A percentile compares a stretch with the other conserved stretches of the same genome.
These are phyloP conservation scores for Drosophila bipectinata DNA, from an alignment of 1,140 invertebrate species.

Conservation along the genomic window DNA sequence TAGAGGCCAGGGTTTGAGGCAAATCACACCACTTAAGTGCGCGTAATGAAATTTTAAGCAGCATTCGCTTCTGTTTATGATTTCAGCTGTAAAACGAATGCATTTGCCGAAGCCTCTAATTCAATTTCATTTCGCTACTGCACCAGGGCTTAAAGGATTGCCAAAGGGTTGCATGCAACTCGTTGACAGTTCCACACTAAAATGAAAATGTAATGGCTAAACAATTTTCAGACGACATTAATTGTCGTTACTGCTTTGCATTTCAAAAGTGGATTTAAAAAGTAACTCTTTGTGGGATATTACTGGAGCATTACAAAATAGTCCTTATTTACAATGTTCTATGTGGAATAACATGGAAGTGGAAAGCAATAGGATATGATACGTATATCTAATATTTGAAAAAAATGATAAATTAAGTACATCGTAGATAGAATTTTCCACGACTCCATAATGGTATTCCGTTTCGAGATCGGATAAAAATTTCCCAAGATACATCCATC, in stretches of 20 bases:
- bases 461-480: too few relatives aligned
- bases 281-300: too few relatives aligned
- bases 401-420: too few relatives aligned
- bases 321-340: too few relatives aligned
- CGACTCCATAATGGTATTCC: too few relatives aligned
- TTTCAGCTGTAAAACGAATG: slow-evolving; percentile 41
- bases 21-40: slow-evolving; percentile 56
- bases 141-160: not conserved
- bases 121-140: slow-evolving; percentile 28
- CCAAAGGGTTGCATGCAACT: slow-evolving; percentile 1
- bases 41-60: slow-evolving; percentile 62
- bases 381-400: too few relatives aligned
- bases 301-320: too few relatives aligned
- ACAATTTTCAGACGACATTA: not conserved
- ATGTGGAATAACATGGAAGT: too few relatives aligned
- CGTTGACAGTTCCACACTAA: not conserved
- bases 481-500: too few relatives aligned
- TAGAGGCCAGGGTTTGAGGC: not conserved
- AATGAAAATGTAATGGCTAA: not conserved
- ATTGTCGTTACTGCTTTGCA: not conserved
- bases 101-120: slow-evolving; percentile 24
- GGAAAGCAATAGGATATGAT: too few relatives aligned
- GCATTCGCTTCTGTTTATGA: slow-evolving; percentile 50
- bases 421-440: too few relatives aligned
- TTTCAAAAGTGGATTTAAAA: too few relatives aligned